These are phyloP conservation scores for Pyralis farinalis DNA, from an alignment of 2,888 invertebrate species.

Conservation along the genomic window DNA sequence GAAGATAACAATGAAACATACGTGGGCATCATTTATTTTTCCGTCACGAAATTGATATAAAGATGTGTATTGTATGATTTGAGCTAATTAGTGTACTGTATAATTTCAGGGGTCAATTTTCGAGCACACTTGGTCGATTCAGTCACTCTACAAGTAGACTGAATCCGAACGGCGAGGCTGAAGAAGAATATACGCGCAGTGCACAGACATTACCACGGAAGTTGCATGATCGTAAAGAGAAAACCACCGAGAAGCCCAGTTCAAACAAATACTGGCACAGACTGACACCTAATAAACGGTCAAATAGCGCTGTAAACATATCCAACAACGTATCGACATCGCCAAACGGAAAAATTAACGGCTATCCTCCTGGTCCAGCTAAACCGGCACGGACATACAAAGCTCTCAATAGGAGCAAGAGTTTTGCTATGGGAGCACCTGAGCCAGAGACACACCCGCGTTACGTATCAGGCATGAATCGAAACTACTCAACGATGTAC, in stretches of 20 bases:
- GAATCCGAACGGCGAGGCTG: conserved; percentile 75
- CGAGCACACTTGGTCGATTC: conserved; percentile 89
- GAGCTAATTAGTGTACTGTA: conserved; percentile 45
- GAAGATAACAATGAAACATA: conserved; percentile 53
- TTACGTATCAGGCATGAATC: conserved; percentile 68
- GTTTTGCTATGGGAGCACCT: conserved; percentile 90
- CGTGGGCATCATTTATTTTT: conserved; percentile 54
- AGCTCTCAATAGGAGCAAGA: conserved; percentile 89
- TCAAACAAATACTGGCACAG: conserved; percentile 71
- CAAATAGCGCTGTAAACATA: conserved; percentile 84
- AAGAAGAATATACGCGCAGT: conserved; percentile 80
- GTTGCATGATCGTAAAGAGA: conserved; percentile 75
- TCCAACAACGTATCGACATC: conserved; percentile 66
- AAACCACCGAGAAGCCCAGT: conserved; percentile 62
- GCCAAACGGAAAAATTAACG: conserved; percentile 65
- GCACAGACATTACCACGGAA: conserved; percentile 90
- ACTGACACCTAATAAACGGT: conserved; percentile 77
- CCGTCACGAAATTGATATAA: conserved; percentile 44
- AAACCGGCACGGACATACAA: conserved; percentile 91
- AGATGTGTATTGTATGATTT: conserved; percentile 19
- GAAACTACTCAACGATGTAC: conserved; percentile 82
- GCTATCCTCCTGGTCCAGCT: conserved; percentile 82
- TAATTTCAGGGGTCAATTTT: conserved; percentile 83
- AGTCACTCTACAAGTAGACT: conserved; percentile 91
- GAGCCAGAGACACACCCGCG: conserved; percentile 73